These are phyloP conservation scores for Scolopax mira DNA, from an alignment of 2,113 vertebrate genomes.

Conservation along the genomic window DNA sequence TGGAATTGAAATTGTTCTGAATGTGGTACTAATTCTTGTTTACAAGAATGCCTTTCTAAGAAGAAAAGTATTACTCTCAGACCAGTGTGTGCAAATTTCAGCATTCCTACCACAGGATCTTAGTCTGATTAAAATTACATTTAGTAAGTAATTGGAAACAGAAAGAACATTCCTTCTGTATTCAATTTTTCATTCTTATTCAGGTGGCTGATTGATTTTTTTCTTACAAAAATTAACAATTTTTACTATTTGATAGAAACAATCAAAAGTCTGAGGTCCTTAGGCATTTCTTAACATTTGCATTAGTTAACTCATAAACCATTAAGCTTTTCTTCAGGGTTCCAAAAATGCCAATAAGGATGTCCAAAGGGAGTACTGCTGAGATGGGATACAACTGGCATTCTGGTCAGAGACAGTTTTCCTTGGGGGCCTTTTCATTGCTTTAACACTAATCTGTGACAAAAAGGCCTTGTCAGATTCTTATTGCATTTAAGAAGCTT, in stretches of 20 bases:
- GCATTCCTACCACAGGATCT: background rate
- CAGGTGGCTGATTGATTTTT: background rate
- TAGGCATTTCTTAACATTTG: constrained; percentile 1
- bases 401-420: constrained; percentile 64
- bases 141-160: background rate
- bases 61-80: background rate
- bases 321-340: background rate
- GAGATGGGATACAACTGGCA: constrained; percentile 47
- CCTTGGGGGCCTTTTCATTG: constrained; percentile 73
- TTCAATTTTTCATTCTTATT: background rate
- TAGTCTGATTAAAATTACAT: background rate
- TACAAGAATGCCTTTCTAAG: background rate
- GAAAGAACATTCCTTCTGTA: background rate
- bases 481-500: constrained; percentile 80
- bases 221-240: background rate
- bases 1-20: background rate
- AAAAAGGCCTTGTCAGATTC: constrained; percentile 77
- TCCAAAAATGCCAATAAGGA: constrained; percentile 52
- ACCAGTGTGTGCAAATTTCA: background rate
- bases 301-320: constrained; percentile 2
- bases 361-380: background rate
- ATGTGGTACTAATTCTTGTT: background rate
- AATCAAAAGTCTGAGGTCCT: background rate
- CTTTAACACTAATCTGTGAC: constrained; percentile 80
- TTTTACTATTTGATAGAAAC: background rate